Evolutionary conservation across 2,888 invertebrate genomes (phyloP), one percentile per base, ranked within the genome.

Genomic region (Eupsilia transversa): DNA sequence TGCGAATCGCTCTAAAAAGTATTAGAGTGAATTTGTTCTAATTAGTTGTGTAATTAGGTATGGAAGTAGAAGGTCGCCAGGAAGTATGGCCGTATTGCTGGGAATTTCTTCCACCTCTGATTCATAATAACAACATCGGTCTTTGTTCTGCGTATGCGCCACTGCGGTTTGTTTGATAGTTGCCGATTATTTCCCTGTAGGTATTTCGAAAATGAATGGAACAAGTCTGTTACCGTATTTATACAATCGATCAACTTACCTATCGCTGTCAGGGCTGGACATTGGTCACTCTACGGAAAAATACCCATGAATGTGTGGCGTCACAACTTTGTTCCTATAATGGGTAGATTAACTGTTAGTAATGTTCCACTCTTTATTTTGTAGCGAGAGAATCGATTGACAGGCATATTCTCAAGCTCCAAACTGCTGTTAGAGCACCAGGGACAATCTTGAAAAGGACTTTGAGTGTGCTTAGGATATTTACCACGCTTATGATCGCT

Each of bases 91-190:
- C n/a, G 74, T 30, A 17, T 46, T 64, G 72, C 73, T 79, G 89
- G 84, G 87, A 89, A 90, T 90, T 89, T 89, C 89, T 87, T 86
- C 82, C 79, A 85, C 64, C 68, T 77, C 76, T 90, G 85, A 88
- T 76, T 91, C 86, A 90, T 88, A 74, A 67, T 76, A 79, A 81
- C 76, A 76, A 79, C 66, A 33, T 80, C 23, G 63, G 64, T 70
- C 77, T 87, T 85, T 84, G 84, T 88, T 85, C 81, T 79, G 57
- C 59, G 77, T 79, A 80, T 84, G 86, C 70, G 72, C 73, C 72
- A 60, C 71, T 86, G 86, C 68, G 84, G 87, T 89, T 82, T 70
- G 66, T 74, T 82, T 82, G 65, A 57, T 41, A 57, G n/a, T 52
- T 20, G 56, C 65, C 60, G 70, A 59, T 72, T 72, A 69, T 82